Conservation (phyloP, 2,797 vertebrate species). For the Melanotaenia maccullochi region DNA sequence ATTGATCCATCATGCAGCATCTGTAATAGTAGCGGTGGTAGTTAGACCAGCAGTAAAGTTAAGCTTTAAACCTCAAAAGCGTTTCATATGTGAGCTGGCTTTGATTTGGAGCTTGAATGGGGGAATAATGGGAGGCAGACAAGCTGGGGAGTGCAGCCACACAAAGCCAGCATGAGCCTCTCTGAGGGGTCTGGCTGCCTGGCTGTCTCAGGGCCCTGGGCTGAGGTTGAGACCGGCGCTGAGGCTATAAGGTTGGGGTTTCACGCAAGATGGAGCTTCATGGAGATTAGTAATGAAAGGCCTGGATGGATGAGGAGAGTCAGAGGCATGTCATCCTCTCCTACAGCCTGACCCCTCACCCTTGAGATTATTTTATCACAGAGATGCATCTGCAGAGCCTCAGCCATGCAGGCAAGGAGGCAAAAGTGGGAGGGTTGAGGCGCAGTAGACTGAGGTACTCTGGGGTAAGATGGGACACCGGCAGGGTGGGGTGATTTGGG, state of each 20-base stretch:
- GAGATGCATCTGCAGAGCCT: conserved; percentile 45
- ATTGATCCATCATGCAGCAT: conserved; percentile 69
- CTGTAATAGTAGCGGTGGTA: conserved; percentile 78
- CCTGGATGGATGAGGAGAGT: conserved; percentile 78
- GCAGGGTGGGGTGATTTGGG: conserved; percentile 60
- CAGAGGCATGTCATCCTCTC: conserved; percentile 76
- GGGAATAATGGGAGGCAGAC: conserved; percentile 82
- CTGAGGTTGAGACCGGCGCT: conserved; percentile 68
- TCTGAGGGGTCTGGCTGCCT: conserved; percentile 75
- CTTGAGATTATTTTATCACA: conserved; percentile 67
- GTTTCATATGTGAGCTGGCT: conserved; percentile 81
- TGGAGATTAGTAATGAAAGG: conserved; percentile 77
- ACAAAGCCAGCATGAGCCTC: conserved; percentile 73
- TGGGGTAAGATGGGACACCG: conserved; percentile 45
- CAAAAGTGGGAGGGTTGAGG: conserved; percentile 30
- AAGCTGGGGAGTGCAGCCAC: conserved; percentile 71
- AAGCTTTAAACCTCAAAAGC: conserved; percentile 79
- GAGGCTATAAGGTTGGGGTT: conserved; percentile 70
- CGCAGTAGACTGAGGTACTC: conserved; percentile 34
- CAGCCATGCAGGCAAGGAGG: conserved; percentile 29
- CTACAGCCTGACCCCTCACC: conserved; percentile 73
- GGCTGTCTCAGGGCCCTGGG: conserved; percentile 67
- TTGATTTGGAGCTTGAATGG: conserved; percentile 77
- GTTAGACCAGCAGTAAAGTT: conserved; percentile 70
- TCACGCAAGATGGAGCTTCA: conserved; percentile 63